Base-by-base conservation (phyloP, 2,797 vertebrate species). In the Anas georgica region DNA sequence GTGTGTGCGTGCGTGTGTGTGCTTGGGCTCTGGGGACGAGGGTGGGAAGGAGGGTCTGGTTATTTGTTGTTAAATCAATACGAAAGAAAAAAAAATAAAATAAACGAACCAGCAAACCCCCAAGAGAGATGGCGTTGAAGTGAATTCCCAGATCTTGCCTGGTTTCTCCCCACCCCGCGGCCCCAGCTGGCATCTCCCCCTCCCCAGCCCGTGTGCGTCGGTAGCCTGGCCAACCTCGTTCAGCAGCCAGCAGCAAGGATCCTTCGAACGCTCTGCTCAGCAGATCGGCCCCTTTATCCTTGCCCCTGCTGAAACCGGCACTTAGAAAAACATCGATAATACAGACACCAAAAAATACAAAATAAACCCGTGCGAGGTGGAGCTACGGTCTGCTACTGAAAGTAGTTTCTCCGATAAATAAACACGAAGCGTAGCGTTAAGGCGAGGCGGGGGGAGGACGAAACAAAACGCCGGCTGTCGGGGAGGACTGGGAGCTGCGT, bases 61-160 rank as follows among this genome's bases (percentile, higher is more conserved):
- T 98, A 98, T 93, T 97, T 90, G 85, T 96, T 96, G 97, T 97
- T 97, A 96, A 96, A 95, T 79, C 62, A 55, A 93, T 93, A 96
- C 84, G 81, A 96, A 95, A 97, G 85, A 94, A 52, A 84, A 90
- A 39, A 43, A 43, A 39, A 13, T 18, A 43, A 17, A 43, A 45
- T 45, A 45, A 45, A 62, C 25, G 43, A 43, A 66, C 94, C 91
- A 85, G 79, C 52, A 91, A 93, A 45, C 37, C 79, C 86, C 76
- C 73, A 83, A 79, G 86, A 93, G 78, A 67, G 82, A 92, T 67
- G 92, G 94, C 31, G 10, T 85, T 18, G 25, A 87, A 48, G n/a
- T 83, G 89, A 95, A 95, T 96, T 97, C 90, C 94, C 93, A 91
- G 91, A 94, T 96, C 88, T 97, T 91, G 88, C 81, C 97, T 96